Base-by-base conservation (phyloP, 2,797 vertebrate species). In the Peromyscus attwateri region DNA sequence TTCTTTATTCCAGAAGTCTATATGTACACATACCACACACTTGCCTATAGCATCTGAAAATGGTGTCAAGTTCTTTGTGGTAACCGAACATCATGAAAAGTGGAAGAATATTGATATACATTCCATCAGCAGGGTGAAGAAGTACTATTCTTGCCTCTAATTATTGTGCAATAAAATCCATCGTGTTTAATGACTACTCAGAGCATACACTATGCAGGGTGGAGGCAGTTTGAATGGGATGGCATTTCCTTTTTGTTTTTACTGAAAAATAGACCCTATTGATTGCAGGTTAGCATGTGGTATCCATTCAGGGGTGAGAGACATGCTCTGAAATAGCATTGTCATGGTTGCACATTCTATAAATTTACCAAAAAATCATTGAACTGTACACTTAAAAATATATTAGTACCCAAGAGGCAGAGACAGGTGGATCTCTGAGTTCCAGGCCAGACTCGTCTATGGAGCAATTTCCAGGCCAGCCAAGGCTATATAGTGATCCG, bases 61-160 rank as follows among this genome's bases (percentile, higher is more conserved):
- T 43, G n/a, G 5, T 89, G 89, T 62, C 37, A 85, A 91, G 60
- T 95, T 92, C 82, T 14, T 92, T 93, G 49, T 66, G 55, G 23
- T 96, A 75, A n/a, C 82, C 1, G 49, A 92, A 64, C 34, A 89
- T 75, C 84, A 64, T 87, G 76, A 83, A 93, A 97, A 73, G 43
- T 89, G 16, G 75, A 82, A 75, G 40, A 76, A 91, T 57, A 23
- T n/a, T 57, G 31, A 93, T 12, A 77, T n/a, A 62, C 4, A 49
- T 84, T 60, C 31, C 91, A 94, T 91, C 40, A 85, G 13, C 71
- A 91, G 83, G 90, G 75, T 81, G 57, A 10, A 31, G 70, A 43
- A 27, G 82, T n/a, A 64, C 29, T 29, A 14, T 83, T 40, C 62
- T 94, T 92, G 40, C 83, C 29, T 25, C 52, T 52, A 68, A 43